phyloP scores from a whole-genome alignment of 2,113 vertebrate genomes.

The Lagopus leucura region DNA sequence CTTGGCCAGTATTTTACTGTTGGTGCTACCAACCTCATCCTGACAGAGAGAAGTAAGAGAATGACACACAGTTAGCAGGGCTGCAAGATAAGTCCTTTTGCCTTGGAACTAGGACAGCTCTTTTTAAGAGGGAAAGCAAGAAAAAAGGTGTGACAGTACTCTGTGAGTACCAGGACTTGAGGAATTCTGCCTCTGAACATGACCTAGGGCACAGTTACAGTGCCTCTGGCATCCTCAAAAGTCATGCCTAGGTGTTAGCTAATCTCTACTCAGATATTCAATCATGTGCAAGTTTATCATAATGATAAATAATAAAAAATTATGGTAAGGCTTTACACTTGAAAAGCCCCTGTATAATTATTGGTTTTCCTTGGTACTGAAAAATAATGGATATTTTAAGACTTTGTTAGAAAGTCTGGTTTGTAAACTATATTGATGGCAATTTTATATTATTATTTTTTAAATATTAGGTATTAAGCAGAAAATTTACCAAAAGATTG shows the following conservation, averaged over 20 bases:
- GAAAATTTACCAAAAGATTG: neutral
- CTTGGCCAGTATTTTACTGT: neutral
- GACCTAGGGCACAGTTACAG: neutral
- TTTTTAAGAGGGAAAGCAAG: neutral
- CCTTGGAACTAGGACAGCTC: neutral
- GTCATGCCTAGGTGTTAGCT: neutral
- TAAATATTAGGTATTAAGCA: neutral
- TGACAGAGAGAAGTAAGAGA: neutral
- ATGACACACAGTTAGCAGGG: neutral
- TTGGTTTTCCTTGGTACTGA: neutral
- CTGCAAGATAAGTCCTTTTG: neutral
- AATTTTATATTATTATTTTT: neutral
- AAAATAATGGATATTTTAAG: neutral
- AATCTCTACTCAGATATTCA: neutral
- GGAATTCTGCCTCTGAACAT: neutral
- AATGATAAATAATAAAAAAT: neutral
- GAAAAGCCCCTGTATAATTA: neutral
- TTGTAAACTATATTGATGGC: neutral
- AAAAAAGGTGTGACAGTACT: neutral
- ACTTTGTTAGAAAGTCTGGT: neutral
- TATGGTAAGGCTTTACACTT: neutral
- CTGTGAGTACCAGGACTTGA: rapidly evolving
- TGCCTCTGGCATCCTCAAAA: neutral
- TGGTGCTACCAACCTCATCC: neutral
- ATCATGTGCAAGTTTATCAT: rapidly evolving